A percentile compares a stretch with the other conserved stretches of the same genome.
Evolutionary conservation across 2,888 invertebrate genomes (phyloP).

Genomic region (Sphaerophoria taeniata): DNA sequence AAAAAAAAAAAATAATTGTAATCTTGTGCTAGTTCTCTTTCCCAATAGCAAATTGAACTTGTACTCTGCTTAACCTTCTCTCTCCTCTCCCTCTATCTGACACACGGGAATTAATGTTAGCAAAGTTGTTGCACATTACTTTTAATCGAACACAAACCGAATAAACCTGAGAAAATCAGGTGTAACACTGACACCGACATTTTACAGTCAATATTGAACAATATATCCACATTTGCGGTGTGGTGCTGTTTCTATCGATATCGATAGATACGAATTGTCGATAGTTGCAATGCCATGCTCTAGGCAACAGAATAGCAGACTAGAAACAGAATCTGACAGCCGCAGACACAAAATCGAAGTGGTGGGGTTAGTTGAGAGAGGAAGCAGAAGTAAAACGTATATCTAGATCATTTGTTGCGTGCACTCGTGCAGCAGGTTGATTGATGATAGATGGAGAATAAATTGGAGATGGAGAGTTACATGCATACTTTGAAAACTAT

Average conservation of each 20-base stretch:
- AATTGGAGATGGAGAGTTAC: not conserved
- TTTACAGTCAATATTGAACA: conserved; percentile 27
- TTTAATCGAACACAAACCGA: conserved; percentile 20
- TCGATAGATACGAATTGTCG: not conserved
- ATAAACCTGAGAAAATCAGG: conserved; percentile 56
- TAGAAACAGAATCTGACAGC: not conserved
- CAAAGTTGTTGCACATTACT: conserved; percentile 46
- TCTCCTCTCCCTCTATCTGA: not conserved
- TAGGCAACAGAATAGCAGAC: not conserved
- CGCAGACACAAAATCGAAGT: not conserved
- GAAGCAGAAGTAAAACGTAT: conserved; percentile 14
- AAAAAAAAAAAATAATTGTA: no score
- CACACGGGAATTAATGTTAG: not conserved
- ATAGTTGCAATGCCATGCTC: conserved; percentile 11
- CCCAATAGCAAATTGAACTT: conserved; percentile 11
- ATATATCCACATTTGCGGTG: not conserved
- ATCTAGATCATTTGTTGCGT: conserved; percentile 68
- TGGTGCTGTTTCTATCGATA: not conserved
- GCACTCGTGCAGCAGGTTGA: conserved; percentile 40
- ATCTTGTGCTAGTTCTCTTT: not conserved
- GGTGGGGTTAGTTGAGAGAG: no score
- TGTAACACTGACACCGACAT: conserved; percentile 58
- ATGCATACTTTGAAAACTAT: not conserved
- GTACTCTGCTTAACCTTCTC: not conserved
- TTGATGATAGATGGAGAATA: conserved; percentile 26